phyloP scores from a whole-genome alignment of 2,113 vertebrate species.

The Gnathonemus longibarbis region DNA sequence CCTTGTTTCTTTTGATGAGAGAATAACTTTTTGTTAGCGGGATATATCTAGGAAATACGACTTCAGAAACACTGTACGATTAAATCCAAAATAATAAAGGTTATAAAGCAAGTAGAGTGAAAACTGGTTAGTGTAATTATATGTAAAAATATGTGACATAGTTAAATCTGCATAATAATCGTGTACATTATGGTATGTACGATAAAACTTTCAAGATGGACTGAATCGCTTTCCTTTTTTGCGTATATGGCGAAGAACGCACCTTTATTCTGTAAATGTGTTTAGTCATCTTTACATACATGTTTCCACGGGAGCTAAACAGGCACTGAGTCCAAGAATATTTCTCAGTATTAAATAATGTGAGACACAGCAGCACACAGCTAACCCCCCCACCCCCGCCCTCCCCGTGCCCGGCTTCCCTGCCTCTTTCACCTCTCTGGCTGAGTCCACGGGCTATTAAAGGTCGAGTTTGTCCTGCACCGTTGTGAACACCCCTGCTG shows the following conservation, averaged over 20 bases:
- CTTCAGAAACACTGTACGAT: not conserved
- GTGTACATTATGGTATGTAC: not conserved
- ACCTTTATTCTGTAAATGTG: not conserved
- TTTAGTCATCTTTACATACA: not conserved
- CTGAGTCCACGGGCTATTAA: constrained; percentile 40
- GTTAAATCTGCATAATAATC: not conserved
- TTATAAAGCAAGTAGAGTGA: not conserved
- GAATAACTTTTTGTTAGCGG: not conserved
- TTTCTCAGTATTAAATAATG: not conserved
- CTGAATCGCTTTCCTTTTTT: not conserved
- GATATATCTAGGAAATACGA: not conserved
- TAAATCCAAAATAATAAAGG: not conserved
- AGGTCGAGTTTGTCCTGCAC: constrained; percentile 37
- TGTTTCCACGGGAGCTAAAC: not conserved
- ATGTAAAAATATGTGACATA: not conserved
- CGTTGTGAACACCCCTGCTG: constrained; percentile 46
- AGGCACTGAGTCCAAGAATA: not conserved
- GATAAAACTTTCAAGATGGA: not conserved
- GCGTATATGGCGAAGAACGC: not conserved
- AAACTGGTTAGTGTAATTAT: not conserved
- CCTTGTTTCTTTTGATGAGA: not conserved
- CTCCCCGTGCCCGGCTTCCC: not conserved
- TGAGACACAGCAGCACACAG: not conserved
- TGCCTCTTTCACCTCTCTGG: not conserved
- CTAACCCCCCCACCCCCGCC: not conserved